Evolutionary conservation across 1,140 invertebrate genomes (phyloP), one percentile per base, ranked within the genome.

Genomic region (Macrosteles quadrilineatus): DNA sequence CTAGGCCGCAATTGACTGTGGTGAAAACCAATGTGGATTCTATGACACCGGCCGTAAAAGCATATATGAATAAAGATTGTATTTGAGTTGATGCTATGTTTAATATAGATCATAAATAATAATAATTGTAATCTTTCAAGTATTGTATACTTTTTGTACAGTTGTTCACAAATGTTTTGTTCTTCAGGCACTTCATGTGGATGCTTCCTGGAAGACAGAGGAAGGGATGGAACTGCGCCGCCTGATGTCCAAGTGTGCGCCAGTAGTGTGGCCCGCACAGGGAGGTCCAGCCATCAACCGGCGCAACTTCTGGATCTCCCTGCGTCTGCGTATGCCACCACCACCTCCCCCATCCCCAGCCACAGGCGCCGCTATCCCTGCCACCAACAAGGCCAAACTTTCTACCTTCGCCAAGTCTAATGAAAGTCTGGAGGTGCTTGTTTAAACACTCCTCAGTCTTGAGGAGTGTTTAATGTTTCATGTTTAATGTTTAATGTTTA

Each of bases 351-450:
- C 3, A 2, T 21, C 55, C 25, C 21, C 11, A 12, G 21, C 12
- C 25, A 6, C 9, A 6, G 6, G 6, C 21, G 27, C 23, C 4
- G 9, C 55, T 9, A 25, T n/a, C 6, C 9, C 27, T n/a, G 23
- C 55, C 9, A 29, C 55, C 12, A 59, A 14, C 27, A 59, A 59
- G 25, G 55, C 55, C 23, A 59, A 59, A 29, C 55, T 59, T 29
- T 59, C 55, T n/a, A 59, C 55, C 12, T 30, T 59, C n/a, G 55
- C 55, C 23, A 59, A 59, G 27, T 59, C 55, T 29, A 59, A 30
- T 30, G 55, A 59, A 59, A 59, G 55, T 25, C 27, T 59, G 23
- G 55, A 59, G n/a, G 55, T 59, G 3, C 23, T 59, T 14, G 55
- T 59, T 25, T 59, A 59, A 36, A 36, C 14, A 6, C 14, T 36